Base-by-base conservation (phyloP, 1,140 invertebrate genomes). In the Achatina immaculata region DNA sequence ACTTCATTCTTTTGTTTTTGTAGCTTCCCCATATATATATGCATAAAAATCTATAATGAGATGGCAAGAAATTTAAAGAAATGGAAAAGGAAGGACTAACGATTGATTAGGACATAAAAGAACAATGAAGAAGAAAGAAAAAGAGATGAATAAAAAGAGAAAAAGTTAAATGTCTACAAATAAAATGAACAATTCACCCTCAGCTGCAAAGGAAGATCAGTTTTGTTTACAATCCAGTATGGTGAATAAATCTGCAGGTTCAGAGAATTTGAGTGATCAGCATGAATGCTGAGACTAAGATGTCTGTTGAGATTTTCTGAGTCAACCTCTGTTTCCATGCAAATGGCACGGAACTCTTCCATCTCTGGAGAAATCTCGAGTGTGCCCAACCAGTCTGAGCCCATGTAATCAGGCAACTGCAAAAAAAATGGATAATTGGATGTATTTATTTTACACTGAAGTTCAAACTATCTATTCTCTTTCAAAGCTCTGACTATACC, bases 331-430 rank as follows among this genome's bases (percentile, higher is more conserved):
- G 94, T 93, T 42, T 91, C 92, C 94, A 95, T 94, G 81, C 93
- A 72, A 28, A 91, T 87, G 38, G 93, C 78, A 94, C 91, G 80
- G 93, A 93, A 91, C 85, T 94, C 94, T 83, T 95, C 94, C 40
- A 94, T 89, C 88, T 95, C 94, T 55, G 92, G 92, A 1, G 93
- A 94, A 43, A 96, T 86, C 65, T 94, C 95, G 58, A 95, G 93
- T 66, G 91, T 91, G 0, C 95, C 95, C 65, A 90, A 92, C 95
- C 95, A 96, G 7, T 94, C 93, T 62, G 93, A 90, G 7, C 94
- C 94, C 81, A 95, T 91, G 86, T 96, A 95, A 72, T 94, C 92
- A 78, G 91, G 89, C 24, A 94, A 90, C 93, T 94, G 84, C 31
- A 86, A 84, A 48, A 76, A 81, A 74, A 48, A 84, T 19, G 28